Base-by-base conservation (phyloP, 2,113 vertebrate genomes). In the Trochalopteron elliotii region DNA sequence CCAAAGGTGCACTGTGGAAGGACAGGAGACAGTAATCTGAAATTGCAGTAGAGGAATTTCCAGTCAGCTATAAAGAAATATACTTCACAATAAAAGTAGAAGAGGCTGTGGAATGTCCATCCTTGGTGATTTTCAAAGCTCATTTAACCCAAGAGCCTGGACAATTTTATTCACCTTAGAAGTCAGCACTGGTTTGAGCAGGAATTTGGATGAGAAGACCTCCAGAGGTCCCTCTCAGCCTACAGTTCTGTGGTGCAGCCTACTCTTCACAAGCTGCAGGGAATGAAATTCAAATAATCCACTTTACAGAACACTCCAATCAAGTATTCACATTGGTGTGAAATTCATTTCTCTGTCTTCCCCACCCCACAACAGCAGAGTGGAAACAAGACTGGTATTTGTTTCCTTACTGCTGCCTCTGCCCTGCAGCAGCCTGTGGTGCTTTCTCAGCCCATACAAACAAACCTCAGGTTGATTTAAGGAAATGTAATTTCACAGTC, bases 201-300 rank as follows among this genome's bases (percentile, higher is more conserved):
- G n/a, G 18, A 85, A 42, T 15, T 37, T 87, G 37, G 67, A 68
- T 15, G 20, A 60, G 12, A 52, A 37, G 31, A 80, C 68, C 71
- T 94, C 55, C 75, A 90, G 90, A 79, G 69, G 90, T 89, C 90
- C 61, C 70, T 87, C 78, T 93, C 49, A 57, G 59, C 53, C 59
- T 57, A 57, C 10, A 24, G 24, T 80, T 93, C 71, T 39, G 19
- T 60, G 22, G 27, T 40, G 27, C 7, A 87, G 61, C 37, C 75
- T 76, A n/a, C 12, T 33, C 45, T 53, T 61, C 18, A 25, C 23
- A 47, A 69, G 3, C 17, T 44, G 40, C 31, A 76, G 37, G 15
- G 22, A 76, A 1, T 80, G 53, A 85, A 90, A 85, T 57, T 85
- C 53, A 83, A 76, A 79, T 37, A 86, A 87, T 37, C 13, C 45